Evolutionary conservation across 2,113 vertebrate species (phyloP).

Genomic region (Cathartes aura): DNA sequence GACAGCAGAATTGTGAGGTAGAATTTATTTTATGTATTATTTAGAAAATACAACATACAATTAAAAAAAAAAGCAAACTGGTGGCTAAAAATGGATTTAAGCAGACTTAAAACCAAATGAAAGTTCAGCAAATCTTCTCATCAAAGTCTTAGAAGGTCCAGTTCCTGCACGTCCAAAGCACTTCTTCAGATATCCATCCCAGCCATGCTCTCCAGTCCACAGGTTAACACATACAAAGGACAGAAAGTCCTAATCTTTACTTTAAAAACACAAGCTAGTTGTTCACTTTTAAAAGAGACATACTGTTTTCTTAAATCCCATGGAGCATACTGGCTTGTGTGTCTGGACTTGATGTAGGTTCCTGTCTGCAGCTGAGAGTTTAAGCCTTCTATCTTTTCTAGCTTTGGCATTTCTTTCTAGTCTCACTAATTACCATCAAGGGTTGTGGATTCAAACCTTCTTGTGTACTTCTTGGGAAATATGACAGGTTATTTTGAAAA

Average conservation of each 20-base stretch:
- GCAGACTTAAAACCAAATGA: background rate
- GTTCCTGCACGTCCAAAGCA: background rate
- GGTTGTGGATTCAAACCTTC: background rate
- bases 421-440: background rate
- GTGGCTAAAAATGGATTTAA: background rate
- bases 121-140: background rate
- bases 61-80: background rate
- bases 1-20: background rate
- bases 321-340: background rate
- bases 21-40: background rate
- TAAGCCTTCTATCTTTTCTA: background rate
- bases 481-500: background rate
- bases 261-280: background rate
- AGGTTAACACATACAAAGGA: background rate
- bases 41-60: background rate
- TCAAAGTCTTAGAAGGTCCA: background rate
- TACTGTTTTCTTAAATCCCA: background rate
- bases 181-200: background rate
- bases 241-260: background rate
- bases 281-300: background rate
- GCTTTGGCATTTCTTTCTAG: background rate
- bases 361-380: background rate
- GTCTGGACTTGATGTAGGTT: background rate
- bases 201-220: background rate
- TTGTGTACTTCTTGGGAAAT: background rate